Conservation (phyloP, 2,797 vertebrate species). For the Platalea minor region DNA sequence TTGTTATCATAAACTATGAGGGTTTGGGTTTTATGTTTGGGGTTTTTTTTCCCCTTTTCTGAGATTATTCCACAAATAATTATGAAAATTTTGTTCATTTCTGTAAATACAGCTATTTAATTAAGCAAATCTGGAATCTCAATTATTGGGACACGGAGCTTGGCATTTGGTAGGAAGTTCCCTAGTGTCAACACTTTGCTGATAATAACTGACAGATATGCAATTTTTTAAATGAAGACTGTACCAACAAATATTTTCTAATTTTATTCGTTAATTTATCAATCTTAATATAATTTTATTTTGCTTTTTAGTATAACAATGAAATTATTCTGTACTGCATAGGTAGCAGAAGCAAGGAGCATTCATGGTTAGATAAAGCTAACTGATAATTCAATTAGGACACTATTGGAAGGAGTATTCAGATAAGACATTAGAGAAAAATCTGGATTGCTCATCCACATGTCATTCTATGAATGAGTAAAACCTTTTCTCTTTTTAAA, state of each 20-base stretch:
- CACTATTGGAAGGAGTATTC: neutral
- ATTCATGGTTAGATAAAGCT: neutral
- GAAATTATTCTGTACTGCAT: neutral
- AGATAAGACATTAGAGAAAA: neutral
- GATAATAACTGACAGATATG: neutral
- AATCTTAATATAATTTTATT: neutral
- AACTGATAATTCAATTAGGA: neutral
- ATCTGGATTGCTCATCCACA: neutral
- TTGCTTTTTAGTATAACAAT: neutral
- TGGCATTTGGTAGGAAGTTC: neutral
- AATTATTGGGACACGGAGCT: neutral
- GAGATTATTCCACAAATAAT: neutral
- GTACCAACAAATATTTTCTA: neutral
- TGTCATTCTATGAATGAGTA: conserved; percentile 1
- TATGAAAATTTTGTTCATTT: neutral
- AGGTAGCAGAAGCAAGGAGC: neutral
- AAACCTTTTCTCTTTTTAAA: neutral
- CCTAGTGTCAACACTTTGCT: neutral
- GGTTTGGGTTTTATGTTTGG: rapidly evolving
- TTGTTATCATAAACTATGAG: neutral
- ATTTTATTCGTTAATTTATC: neutral
- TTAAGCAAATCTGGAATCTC: neutral
- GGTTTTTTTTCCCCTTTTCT: neutral
- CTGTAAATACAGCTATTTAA: neutral
- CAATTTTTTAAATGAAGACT: neutral